phyloP scores from a whole-genome alignment of 2,888 invertebrate species.

The Belgica antarctica region DNA sequence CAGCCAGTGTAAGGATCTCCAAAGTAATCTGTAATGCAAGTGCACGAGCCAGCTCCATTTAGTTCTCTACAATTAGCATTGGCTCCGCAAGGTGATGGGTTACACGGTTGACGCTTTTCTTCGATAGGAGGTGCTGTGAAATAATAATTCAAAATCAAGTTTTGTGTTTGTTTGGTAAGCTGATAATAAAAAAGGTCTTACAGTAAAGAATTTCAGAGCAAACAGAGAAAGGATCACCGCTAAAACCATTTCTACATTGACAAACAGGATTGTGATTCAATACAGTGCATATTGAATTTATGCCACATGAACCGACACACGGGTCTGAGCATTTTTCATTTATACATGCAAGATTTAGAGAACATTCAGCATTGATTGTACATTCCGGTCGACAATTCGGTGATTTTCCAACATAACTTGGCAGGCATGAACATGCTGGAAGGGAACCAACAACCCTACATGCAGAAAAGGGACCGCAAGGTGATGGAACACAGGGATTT shows the following conservation, averaged over 20 bases:
- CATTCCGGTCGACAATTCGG: constrained; percentile 81
- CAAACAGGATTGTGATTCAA: constrained; percentile 76
- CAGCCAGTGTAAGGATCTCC: constrained; percentile 78
- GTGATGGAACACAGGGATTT: constrained; percentile 74
- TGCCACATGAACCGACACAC: constrained; percentile 75
- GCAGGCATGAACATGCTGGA: constrained; percentile 77
- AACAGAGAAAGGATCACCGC: constrained; percentile 63
- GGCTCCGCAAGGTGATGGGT: constrained; percentile 75
- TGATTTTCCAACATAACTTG: constrained; percentile 72
- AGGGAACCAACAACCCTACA: constrained; percentile 74
- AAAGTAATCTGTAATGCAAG: constrained; percentile 69
- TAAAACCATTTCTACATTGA: constrained; percentile 70
- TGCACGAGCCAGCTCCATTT: constrained; percentile 73
- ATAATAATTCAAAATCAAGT: no score
- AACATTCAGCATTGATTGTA: constrained; percentile 78
- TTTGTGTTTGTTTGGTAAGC: not conserved
- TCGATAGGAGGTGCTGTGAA: constrained; percentile 51
- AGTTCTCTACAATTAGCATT: constrained; percentile 75
- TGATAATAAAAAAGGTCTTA: not conserved
- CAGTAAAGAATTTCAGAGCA: constrained; percentile 32
- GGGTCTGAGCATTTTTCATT: constrained; percentile 78
- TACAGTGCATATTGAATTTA: constrained; percentile 71
- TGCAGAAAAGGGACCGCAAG: constrained; percentile 80
- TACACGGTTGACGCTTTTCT: constrained; percentile 62
- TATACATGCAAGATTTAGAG: constrained; percentile 76